These are phyloP conservation scores for Latrodectus hesperus DNA, from an alignment of 2,888 invertebrate species.

Conservation along the genomic window DNA sequence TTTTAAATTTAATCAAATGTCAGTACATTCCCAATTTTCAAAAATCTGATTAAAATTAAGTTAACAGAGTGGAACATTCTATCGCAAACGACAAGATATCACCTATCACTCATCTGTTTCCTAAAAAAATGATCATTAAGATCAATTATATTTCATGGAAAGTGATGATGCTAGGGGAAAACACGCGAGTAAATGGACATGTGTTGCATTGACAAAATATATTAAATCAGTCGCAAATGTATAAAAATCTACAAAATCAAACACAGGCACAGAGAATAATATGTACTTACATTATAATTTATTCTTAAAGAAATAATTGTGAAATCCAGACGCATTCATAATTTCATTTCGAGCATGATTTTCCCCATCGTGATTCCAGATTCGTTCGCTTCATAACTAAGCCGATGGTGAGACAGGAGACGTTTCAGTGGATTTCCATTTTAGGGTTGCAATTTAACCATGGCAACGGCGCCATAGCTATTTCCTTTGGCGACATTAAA, in stretches of 20 bases:
- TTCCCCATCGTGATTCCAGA: background rate
- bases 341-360: background rate
- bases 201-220: conserved; percentile 18
- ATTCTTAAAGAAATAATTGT: conserved; percentile 19
- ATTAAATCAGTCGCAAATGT: background rate
- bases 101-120: too few species aligned
- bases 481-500: background rate
- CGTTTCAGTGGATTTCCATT: conserved; percentile 53
- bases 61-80: too few species aligned
- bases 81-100: too few species aligned
- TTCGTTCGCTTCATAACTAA: conserved; percentile 25
- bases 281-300: conserved; percentile 35
- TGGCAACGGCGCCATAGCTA: conserved; percentile 12
- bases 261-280: background rate
- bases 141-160: too few species aligned
- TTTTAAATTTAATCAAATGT: too few species aligned
- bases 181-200: conserved; percentile 28
- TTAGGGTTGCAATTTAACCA: conserved; percentile 36
- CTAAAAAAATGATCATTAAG: too few species aligned
- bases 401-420: conserved; percentile 32
- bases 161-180: background rate
- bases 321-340: conserved; percentile 37
- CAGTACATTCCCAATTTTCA: too few species aligned
- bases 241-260: background rate
- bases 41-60: too few species aligned